These are phyloP conservation scores for Trileptium ribeirensis DNA, from an alignment of 2,888 invertebrate species.

Conservation along the genomic window DNA sequence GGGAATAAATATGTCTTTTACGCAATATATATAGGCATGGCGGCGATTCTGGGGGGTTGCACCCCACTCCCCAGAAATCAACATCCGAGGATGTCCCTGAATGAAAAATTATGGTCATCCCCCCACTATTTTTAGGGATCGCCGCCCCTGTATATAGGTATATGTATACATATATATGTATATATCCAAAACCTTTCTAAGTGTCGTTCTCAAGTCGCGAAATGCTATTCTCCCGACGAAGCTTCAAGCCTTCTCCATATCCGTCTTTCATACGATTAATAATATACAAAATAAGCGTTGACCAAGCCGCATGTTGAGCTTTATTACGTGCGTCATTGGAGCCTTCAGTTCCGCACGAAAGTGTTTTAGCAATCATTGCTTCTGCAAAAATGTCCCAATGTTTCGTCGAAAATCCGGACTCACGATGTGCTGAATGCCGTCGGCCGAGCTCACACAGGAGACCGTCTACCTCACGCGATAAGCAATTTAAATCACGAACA, in stretches of 20 bases:
- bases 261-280: not conserved
- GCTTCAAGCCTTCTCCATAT: not conserved
- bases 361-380: not conserved
- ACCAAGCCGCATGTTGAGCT: not conserved
- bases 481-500: not conserved
- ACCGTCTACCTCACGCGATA: not conserved
- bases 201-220: too few relatives aligned
- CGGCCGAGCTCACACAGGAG: not conserved
- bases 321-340: not conserved
- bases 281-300: not conserved
- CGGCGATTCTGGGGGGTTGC: too few relatives aligned
- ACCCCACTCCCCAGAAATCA: too few relatives aligned
- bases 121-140: too few relatives aligned
- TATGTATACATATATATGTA: too few relatives aligned
- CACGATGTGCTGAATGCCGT: not conserved
- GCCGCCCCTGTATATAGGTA: too few relatives aligned
- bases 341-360: not conserved
- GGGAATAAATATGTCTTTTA: too few relatives aligned
- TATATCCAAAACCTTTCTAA: too few relatives aligned
- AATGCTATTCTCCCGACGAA: not conserved
- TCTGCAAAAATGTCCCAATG: not conserved
- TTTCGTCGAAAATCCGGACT: not conserved
- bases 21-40: too few relatives aligned
- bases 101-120: too few relatives aligned
- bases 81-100: too few relatives aligned